These are phyloP conservation scores for Synanthedon andrenaeformis DNA, from an alignment of 2,888 invertebrate genomes.

Conservation along the genomic window DNA sequence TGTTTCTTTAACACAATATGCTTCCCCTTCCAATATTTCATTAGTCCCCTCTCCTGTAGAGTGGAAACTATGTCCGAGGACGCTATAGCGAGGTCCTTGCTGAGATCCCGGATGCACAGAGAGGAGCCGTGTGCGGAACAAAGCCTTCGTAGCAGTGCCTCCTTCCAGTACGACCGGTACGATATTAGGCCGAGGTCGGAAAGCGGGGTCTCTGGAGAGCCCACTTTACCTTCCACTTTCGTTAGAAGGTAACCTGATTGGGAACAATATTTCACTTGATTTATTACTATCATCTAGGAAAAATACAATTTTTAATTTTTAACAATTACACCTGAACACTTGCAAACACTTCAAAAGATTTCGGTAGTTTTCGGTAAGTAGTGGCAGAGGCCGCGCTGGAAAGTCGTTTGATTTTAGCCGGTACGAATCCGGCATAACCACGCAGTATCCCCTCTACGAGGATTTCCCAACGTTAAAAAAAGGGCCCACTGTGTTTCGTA, in stretches of 20 bases:
- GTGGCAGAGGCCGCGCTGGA: too few species aligned
- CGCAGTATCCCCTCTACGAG: too few species aligned
- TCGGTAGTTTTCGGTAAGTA: too few species aligned
- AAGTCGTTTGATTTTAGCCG: too few species aligned
- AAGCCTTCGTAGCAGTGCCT: slow-evolving; percentile 90
- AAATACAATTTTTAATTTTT: background rate
- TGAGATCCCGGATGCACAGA: slow-evolving; percentile 89
- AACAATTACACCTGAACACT: background rate
- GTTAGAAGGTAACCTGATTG: slow-evolving; percentile 92
- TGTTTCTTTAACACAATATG: slow-evolving; percentile 96
- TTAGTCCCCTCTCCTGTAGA: slow-evolving; percentile 93
- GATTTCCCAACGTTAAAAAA: too few species aligned
- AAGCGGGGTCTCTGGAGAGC: slow-evolving; percentile 98
- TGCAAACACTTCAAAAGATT: too few species aligned
- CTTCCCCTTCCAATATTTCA: slow-evolving; percentile 99
- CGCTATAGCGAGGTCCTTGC: slow-evolving; percentile 93
- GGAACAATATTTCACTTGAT: background rate
- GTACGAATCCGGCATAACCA: too few species aligned
- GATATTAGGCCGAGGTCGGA: slow-evolving; percentile 97
- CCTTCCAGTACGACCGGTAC: slow-evolving; percentile 99
- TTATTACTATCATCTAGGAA: background rate
- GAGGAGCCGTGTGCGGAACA: slow-evolving; percentile 90
- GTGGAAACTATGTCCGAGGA: slow-evolving; percentile 98
- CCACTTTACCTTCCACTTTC: slow-evolving; percentile 95
- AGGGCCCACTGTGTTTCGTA: too few species aligned